Percentiles rank a stretch among this genome's conserved stretches.
phyloP scores from a whole-genome alignment of 1,140 invertebrate species.

The Triops longicaudatus region DNA sequence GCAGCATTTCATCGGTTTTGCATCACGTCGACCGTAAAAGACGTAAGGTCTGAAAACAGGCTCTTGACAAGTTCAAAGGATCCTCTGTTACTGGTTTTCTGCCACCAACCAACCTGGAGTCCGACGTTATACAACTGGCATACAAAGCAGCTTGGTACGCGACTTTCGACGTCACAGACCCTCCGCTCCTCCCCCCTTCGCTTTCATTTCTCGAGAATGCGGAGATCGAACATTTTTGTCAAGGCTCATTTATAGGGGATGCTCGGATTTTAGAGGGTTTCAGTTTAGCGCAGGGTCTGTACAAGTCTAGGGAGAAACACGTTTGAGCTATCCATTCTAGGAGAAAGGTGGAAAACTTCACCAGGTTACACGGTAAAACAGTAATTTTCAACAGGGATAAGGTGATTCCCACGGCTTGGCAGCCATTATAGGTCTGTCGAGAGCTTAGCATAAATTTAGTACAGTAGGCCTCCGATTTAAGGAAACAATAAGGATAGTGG shows the following conservation, averaged over 20 bases:
- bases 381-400: too few species aligned
- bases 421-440: too few species aligned
- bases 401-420: too few species aligned
- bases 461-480: too few species aligned
- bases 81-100: not conserved
- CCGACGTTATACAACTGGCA: not conserved
- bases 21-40: not conserved
- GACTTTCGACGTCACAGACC: not conserved
- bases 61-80: not conserved
- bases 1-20: not conserved
- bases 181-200: not conserved
- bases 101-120: not conserved
- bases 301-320: too few species aligned
- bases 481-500: too few species aligned
- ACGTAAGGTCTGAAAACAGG: not conserved
- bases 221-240: not conserved
- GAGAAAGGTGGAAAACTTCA: too few species aligned
- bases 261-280: not conserved
- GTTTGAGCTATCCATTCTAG: too few species aligned
- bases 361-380: too few species aligned
- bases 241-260: not conserved
- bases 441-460: too few species aligned
- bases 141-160: not conserved
- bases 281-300: not conserved
- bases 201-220: not conserved